Evolutionary conservation across 92 coral and sea anemone genomes (phyloP), one percentile per base, ranked within the genome.

Genomic region (Porites divaricata): DNA sequence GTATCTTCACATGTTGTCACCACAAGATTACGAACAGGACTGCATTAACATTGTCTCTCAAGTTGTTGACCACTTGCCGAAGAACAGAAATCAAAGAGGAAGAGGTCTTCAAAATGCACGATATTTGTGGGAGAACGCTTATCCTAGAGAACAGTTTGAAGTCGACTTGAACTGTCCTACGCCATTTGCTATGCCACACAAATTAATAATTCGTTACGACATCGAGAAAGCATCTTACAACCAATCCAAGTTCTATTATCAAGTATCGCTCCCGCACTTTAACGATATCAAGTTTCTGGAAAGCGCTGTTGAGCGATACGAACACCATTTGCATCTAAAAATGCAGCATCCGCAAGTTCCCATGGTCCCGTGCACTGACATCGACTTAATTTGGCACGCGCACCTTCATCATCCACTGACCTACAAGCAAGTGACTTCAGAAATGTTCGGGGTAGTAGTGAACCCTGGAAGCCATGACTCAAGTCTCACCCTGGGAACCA

Each of bases 331-430:
- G 11, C 69, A 20, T n/a, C 84, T 86, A 0, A 86, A 86, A 66
- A 78, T 5, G 41, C 50, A 45, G 48, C 79, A 58, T 57, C 91
- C 91, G 2, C 89, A 76, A 6, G 72, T 50, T 20, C 76, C 84
- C 70, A 26, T 88, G 67, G 90, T 87, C 19, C 90, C 90, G 54
- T 87, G 81, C 53, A 83, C 74, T 73, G 90, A 87, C 35, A 15
- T 88, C 49, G 91, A 88, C 51, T 88, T 88, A 2, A 75, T 88
- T 56, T 88, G 91, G 91, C 91, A 88, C 53, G 84, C 89, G 48
- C 91, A 88, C 58, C 91, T 84, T 74, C 71, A 61, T 10, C 82
- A 88, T 58, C 91, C 91, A 23, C 23, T 88, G 76, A 79, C 51
- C 28, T 88, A 88, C 78, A 59, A 19, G 77, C 76, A 83, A 12